Evolutionary conservation across 2,113 vertebrate species (phyloP).

Genomic region (Gobius niger): DNA sequence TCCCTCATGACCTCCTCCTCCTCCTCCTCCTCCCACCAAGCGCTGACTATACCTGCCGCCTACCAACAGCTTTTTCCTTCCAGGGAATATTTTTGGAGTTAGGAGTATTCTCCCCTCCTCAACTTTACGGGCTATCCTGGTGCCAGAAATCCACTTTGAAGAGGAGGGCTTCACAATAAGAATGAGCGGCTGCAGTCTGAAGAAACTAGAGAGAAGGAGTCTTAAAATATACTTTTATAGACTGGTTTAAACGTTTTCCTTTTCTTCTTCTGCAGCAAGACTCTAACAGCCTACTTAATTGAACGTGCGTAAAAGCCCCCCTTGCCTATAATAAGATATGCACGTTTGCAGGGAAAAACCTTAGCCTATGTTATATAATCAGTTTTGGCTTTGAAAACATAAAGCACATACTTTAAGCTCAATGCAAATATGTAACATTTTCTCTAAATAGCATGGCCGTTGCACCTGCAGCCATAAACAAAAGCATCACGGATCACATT

Average conservation of each 20-base stretch:
- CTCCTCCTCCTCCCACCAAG: constrained; percentile 51
- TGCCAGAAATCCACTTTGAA: constrained; percentile 53
- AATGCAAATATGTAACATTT: no score
- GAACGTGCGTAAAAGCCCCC: constrained; percentile 39
- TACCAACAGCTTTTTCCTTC: constrained; percentile 50
- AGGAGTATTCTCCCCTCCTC: constrained; percentile 61
- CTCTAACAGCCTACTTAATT: constrained; percentile 48
- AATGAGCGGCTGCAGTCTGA: constrained; percentile 57
- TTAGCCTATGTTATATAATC: background rate
- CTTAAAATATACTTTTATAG: constrained; percentile 76
- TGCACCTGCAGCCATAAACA: no score
- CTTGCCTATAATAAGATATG: constrained; percentile 48
- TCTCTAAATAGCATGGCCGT: no score
- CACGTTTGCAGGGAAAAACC: constrained; percentile 36
- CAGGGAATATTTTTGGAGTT: constrained; percentile 58
- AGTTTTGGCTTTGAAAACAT: background rate
- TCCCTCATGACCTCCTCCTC: constrained; percentile 34
- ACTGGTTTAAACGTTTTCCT: constrained; percentile 65
- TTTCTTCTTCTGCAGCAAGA: constrained; percentile 55
- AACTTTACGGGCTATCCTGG: constrained; percentile 64
- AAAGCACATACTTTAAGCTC: background rate
- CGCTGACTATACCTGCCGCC: constrained; percentile 75
- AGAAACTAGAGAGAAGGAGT: constrained; percentile 47
- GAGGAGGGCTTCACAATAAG: constrained; percentile 57
- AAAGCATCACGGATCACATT: no score